Base-by-base conservation (phyloP, 2,888 invertebrate genomes). In the Osmoderma eremita region DNA sequence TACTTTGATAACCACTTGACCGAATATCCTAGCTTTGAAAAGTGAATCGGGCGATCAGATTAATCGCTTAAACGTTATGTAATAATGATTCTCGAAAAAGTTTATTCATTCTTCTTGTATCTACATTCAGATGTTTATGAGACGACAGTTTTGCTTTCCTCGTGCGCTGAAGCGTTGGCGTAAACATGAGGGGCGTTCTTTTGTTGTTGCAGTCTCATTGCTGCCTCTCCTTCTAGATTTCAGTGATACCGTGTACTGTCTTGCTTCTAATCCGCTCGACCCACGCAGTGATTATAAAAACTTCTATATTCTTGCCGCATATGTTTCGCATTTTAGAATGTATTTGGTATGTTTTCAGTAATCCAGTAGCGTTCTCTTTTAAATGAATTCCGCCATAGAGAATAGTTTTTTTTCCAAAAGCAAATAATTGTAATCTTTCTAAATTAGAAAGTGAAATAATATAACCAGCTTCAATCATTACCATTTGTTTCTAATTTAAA, bases 261-360 rank as follows among this genome's bases (percentile, higher is more conserved):
- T 58, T 65, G 49, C 49, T 48, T 49, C 30, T 65, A 65, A 65
- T 58, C 65, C 45, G 56, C 42, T 65, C 67, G 67, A 67, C 69
- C 69, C 69, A 69, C 69, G 66, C 67, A 49, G 58, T 45, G 67
- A 67, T 63, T 63, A 67, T 54, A 61, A 67, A 67, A 67, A 67
- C 62, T 69, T 67, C 67, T 69, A 69, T 56, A 42, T 56, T 51
- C 54, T 13, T 38, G 15, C 36, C 38, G 56, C 63, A 69, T 49
- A 67, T 69, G 69, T 69, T 69, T 65, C n/a, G 65, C 69, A 69
- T 69, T 69, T 69, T 69, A 38, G 53, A 42, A 41, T 22, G 65
- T 68, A 6, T 6, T 6, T 5, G n/a, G 30, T 30, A 30, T 30
- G 8, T 30, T 30, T 5, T 30, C 30, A 30, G 6, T 6, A 30